A percentile compares a stretch with the other conserved stretches of the same genome.
These are phyloP conservation scores for Cantharis rustica DNA, from an alignment of 2,888 invertebrate genomes.

Conservation along the genomic window DNA sequence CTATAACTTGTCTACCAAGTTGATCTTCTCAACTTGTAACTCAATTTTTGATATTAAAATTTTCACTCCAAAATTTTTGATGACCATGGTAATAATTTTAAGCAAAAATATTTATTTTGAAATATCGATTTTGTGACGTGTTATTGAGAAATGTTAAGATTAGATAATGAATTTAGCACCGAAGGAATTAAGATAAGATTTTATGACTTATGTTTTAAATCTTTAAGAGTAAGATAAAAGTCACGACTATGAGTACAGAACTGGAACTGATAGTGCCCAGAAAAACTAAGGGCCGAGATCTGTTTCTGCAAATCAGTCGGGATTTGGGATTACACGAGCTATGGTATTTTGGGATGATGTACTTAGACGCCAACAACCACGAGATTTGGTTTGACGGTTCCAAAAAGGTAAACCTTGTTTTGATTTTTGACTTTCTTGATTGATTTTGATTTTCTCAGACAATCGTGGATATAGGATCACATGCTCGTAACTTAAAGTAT, in stretches of 20 bases:
- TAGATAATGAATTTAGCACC: background rate
- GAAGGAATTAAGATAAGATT: background rate
- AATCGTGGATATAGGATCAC: conserved; percentile 42
- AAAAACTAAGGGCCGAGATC: conserved; percentile 43
- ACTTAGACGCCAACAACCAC: conserved; percentile 42
- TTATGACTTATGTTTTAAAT: background rate
- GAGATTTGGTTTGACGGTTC: conserved; percentile 51
- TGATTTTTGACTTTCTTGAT: background rate
- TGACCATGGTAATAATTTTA: background rate
- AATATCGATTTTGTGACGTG: background rate
- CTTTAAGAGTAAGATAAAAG: conserved; percentile 37
- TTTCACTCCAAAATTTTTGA: background rate
- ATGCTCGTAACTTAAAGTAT: conserved; percentile 47
- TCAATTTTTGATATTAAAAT: background rate
- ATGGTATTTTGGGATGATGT: conserved; percentile 53
- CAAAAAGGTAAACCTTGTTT: conserved; percentile 45
- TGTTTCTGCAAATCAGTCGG: conserved; percentile 48
- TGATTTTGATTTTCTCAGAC: conserved; percentile 36
- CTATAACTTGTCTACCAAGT: background rate
- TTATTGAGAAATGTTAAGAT: background rate
- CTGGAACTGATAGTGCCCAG: conserved; percentile 47
- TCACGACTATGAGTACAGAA: conserved; percentile 49
- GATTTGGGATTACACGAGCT: conserved; percentile 50
- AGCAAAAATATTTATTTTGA: background rate
- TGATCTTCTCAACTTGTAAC: background rate